These are phyloP conservation scores for Pelvicachromis taeniatus DNA, from an alignment of 2,113 vertebrate genomes.

Conservation along the genomic window DNA sequence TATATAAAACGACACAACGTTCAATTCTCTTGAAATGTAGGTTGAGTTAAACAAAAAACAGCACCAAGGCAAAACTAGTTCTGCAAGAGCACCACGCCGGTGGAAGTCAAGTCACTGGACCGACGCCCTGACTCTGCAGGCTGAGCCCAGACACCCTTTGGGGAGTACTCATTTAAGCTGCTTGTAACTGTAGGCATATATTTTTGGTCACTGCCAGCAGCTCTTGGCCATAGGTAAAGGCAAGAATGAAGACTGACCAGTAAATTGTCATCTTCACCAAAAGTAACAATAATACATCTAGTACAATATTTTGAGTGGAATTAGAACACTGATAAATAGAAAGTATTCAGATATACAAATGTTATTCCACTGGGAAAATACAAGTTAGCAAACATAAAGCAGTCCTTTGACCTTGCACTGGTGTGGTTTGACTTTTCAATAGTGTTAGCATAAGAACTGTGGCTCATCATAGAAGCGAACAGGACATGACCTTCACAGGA, in stretches of 20 bases:
- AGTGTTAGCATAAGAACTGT: background rate
- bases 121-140: background rate
- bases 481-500: background rate
- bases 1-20: too few species aligned
- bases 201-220: background rate
- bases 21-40: background rate
- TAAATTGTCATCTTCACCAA: background rate
- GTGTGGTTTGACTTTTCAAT: background rate
- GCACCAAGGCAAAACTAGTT: background rate
- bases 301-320: background rate
- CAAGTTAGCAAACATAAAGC: background rate
- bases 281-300: background rate
- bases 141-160: background rate
- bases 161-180: background rate
- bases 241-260: background rate
- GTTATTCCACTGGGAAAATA: background rate
- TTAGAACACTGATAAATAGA: background rate
- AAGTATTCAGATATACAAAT: background rate
- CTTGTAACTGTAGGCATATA: background rate
- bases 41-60: background rate
- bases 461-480: background rate
- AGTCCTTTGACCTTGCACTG: background rate
- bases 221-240: background rate
- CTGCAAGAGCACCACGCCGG: fast-evolving
- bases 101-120: background rate